Evolutionary conservation across 53 echinoderm and acorn worm species (phyloP).

Genomic region (Antedon mediterranea): DNA sequence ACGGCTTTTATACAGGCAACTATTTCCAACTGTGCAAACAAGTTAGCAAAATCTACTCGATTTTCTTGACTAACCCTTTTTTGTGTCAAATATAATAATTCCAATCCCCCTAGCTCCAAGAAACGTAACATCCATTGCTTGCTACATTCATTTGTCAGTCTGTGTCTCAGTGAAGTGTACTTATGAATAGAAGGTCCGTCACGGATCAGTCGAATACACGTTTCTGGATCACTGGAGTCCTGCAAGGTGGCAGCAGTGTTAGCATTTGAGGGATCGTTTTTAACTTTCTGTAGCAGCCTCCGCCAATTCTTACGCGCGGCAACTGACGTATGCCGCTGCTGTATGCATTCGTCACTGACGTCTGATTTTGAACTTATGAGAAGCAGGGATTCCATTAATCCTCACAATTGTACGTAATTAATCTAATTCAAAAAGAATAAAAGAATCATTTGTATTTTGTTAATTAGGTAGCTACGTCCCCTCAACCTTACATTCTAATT

Average conservation of each 20-base stretch:
- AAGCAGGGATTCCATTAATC: background rate
- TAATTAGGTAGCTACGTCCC: background rate
- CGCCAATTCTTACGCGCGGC: background rate
- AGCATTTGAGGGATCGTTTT: background rate
- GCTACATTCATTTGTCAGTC: constrained; percentile 35
- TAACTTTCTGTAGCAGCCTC: background rate
- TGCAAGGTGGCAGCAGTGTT: background rate
- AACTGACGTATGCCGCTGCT: background rate
- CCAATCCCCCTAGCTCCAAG: constrained; percentile 48
- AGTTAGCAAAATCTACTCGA: constrained; percentile 33
- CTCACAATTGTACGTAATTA: background rate
- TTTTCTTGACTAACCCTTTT: constrained; percentile 28
- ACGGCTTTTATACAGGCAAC: constrained; percentile 61
- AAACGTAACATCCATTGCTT: constrained; percentile 59
- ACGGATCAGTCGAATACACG: constrained; percentile 31
- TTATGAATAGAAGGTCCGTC: constrained; percentile 38
- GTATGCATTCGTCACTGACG: background rate
- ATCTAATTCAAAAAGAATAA: background rate
- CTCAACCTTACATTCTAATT: background rate
- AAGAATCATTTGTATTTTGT: background rate
- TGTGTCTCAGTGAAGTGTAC: constrained; percentile 38
- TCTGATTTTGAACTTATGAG: background rate
- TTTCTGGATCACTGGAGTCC: constrained; percentile 24
- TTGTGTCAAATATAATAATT: constrained; percentile 38
- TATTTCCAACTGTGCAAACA: constrained; percentile 58